Evolutionary conservation across 2,888 invertebrate species (phyloP).

Genomic region (Sericinus montela): DNA sequence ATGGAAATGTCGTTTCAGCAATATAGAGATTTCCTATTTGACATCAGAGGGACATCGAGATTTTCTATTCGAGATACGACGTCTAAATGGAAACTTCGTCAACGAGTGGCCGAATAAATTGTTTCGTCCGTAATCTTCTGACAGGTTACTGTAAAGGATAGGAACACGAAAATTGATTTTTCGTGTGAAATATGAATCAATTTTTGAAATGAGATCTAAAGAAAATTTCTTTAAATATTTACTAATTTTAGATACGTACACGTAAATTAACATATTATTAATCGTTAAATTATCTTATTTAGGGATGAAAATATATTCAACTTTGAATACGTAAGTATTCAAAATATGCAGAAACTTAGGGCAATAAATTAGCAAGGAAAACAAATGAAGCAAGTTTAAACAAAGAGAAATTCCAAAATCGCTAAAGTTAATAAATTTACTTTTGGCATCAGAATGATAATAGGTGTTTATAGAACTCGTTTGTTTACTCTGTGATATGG

Average conservation of each 20-base stretch:
- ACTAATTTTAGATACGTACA: too few species aligned
- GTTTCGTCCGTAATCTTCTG: conserved; percentile 1
- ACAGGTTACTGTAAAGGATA: background rate
- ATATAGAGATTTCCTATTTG: conserved; percentile 14
- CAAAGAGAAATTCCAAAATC: conserved; percentile 8
- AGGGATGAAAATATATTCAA: too few species aligned
- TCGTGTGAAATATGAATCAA: background rate
- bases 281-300: too few species aligned
- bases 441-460: conserved; percentile 13
- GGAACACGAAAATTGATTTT: background rate
- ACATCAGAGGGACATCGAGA: conserved; percentile 2
- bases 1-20: conserved; percentile 18
- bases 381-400: conserved; percentile 15
- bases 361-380: conserved; percentile 12
- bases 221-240: too few species aligned
- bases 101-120: conserved; percentile 12
- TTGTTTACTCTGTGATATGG: background rate
- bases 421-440: conserved; percentile 11
- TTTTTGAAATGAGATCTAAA: too few species aligned
- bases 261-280: too few species aligned
- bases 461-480: conserved; percentile 4
- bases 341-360: conserved; percentile 8
- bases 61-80: conserved; percentile 8
- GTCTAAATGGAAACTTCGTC: conserved; percentile 15
- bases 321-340: background rate